Evolutionary conservation across 2,113 vertebrate genomes (phyloP).

Genomic region (Zosterops japonicus): DNA sequence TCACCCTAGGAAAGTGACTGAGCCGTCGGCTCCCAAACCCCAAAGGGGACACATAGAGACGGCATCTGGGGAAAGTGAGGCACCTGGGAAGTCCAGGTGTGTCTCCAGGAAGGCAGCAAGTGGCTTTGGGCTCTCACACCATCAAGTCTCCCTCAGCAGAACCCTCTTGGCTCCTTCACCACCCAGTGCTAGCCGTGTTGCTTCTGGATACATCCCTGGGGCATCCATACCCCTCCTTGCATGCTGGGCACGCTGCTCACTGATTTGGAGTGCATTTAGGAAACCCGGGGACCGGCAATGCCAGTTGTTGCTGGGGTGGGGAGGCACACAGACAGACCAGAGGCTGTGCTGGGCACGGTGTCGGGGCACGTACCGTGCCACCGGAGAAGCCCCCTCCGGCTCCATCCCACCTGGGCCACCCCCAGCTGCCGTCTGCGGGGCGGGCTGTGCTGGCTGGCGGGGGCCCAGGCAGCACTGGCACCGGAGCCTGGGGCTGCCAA

Average conservation of each 20-base stretch:
- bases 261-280: neutral
- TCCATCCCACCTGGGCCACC: slow-evolving; percentile 3
- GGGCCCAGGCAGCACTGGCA: slow-evolving; percentile 9
- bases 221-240: neutral
- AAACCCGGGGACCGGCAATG: neutral
- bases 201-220: neutral
- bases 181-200: neutral
- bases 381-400: neutral
- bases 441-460: neutral
- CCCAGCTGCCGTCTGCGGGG: neutral
- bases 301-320: neutral
- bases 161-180: neutral
- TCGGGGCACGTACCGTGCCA: rapidly evolving
- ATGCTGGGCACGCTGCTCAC: rapidly evolving
- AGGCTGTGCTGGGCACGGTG: neutral
- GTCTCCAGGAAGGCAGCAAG: neutral
- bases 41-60: rapidly evolving
- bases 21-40: neutral
- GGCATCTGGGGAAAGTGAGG: neutral
- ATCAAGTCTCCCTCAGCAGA: neutral
- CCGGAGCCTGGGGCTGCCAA: neutral
- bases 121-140: neutral
- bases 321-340: neutral
- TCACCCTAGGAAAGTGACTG: neutral
- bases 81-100: neutral